phyloP scores from a whole-genome alignment of 2,888 invertebrate genomes.

The Lomographa bimaculata region DNA sequence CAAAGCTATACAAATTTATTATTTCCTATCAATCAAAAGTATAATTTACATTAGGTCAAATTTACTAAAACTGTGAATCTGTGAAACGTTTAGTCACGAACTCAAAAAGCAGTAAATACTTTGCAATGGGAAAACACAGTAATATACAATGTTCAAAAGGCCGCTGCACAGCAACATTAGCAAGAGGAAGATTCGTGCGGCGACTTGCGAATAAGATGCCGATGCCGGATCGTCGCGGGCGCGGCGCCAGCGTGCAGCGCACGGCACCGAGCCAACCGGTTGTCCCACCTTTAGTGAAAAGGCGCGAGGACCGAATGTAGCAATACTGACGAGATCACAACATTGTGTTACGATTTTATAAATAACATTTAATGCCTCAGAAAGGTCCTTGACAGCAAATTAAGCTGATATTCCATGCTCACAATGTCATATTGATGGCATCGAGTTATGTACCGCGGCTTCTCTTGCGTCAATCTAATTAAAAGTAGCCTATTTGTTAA shows the following conservation, averaged over 20 bases:
- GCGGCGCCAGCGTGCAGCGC: no score
- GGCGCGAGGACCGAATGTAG: constrained; percentile 29
- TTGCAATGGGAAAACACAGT: constrained; percentile 20
- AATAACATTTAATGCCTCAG: neutral
- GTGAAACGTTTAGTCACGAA: no score
- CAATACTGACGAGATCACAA: constrained; percentile 21
- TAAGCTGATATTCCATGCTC: no score
- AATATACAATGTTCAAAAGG: constrained; percentile 6
- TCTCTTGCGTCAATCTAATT: no score
- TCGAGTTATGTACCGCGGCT: no score
- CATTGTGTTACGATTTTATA: constrained; percentile 2
- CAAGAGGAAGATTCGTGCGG: constrained; percentile 10
- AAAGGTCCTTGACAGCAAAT: neutral
- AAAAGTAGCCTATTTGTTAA: no score
- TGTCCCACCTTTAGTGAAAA: constrained; percentile 33
- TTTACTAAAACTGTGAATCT: no score
- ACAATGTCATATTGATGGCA: no score
- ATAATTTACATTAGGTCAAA: no score
- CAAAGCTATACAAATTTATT: no score
- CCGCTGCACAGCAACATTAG: constrained; percentile 7
- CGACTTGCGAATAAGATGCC: constrained; percentile 19
- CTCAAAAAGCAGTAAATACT: constrained; percentile 5
- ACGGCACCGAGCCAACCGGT: constrained; percentile 28
- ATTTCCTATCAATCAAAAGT: no score
- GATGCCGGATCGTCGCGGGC: no score